These are phyloP conservation scores for Jaculus jaculus DNA, from an alignment of 2,113 vertebrate species.

Conservation along the genomic window DNA sequence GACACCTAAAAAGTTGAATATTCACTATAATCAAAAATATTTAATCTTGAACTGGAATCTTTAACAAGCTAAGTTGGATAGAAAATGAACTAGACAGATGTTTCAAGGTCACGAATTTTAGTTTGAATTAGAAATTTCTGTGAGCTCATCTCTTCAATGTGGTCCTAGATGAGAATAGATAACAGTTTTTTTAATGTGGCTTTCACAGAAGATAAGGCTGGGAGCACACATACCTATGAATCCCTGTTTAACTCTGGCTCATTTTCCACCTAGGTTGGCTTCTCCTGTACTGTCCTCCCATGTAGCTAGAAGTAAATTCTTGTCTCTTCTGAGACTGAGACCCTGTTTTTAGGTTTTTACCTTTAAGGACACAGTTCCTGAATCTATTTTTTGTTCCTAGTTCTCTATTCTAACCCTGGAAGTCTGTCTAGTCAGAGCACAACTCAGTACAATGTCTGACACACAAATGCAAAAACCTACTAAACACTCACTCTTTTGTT, in stretches of 20 bases:
- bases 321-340: not conserved
- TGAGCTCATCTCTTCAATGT: not conserved
- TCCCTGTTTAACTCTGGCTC: not conserved
- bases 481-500: no score
- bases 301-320: not conserved
- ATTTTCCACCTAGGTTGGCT: not conserved
- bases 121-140: not conserved
- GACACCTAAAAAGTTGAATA: conserved; percentile 90
- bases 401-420: not conserved
- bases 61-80: conserved; percentile 14
- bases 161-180: not conserved
- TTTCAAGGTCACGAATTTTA: not conserved
- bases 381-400: not conserved
- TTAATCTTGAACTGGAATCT: not conserved
- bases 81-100: not conserved
- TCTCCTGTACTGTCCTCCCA: not conserved
- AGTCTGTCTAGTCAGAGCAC: not conserved
- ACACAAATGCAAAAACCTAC: not conserved
- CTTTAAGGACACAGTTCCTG: not conserved
- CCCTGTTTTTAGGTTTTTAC: not conserved
- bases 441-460: not conserved
- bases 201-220: not conserved
- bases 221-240: not conserved
- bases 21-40: conserved; percentile 34
- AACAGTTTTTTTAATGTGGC: not conserved